phyloP scores from a whole-genome alignment of 2,888 invertebrate genomes.

The Leucoma salicis region DNA sequence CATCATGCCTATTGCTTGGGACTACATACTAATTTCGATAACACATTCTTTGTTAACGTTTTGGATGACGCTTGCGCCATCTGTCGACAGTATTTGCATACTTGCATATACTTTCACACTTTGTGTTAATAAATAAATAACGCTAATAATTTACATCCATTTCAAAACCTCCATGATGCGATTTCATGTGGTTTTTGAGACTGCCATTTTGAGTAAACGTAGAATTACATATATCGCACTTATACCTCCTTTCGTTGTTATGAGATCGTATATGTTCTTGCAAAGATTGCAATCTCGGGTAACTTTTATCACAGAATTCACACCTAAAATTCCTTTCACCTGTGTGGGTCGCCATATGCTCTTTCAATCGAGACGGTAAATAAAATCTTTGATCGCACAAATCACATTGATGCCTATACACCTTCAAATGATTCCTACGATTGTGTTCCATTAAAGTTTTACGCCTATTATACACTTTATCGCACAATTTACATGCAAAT shows the following conservation, averaged over 20 bases:
- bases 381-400: slow-evolving; percentile 71
- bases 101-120: too few species aligned
- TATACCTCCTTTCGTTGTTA: slow-evolving; percentile 73
- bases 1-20: too few species aligned
- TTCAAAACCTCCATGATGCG: slow-evolving; percentile 65
- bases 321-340: slow-evolving; percentile 79
- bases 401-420: slow-evolving; percentile 65
- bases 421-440: slow-evolving; percentile 61
- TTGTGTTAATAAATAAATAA: too few species aligned
- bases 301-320: slow-evolving; percentile 81
- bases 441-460: slow-evolving; percentile 69
- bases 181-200: slow-evolving; percentile 81
- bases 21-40: too few species aligned
- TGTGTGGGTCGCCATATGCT: slow-evolving; percentile 79
- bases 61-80: too few species aligned
- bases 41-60: too few species aligned
- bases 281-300: slow-evolving; percentile 79
- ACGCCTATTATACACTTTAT: slow-evolving; percentile 64
- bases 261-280: slow-evolving; percentile 83
- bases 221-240: slow-evolving; percentile 76
- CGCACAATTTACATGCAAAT: slow-evolving; percentile 65
- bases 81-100: too few species aligned
- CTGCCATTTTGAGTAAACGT: slow-evolving; percentile 81
- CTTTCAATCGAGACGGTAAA: slow-evolving; percentile 63
- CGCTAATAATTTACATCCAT: slow-evolving; percentile 47